These are phyloP conservation scores for Tachystola acroxantha DNA, from an alignment of 2,888 invertebrate genomes.

Conservation along the genomic window DNA sequence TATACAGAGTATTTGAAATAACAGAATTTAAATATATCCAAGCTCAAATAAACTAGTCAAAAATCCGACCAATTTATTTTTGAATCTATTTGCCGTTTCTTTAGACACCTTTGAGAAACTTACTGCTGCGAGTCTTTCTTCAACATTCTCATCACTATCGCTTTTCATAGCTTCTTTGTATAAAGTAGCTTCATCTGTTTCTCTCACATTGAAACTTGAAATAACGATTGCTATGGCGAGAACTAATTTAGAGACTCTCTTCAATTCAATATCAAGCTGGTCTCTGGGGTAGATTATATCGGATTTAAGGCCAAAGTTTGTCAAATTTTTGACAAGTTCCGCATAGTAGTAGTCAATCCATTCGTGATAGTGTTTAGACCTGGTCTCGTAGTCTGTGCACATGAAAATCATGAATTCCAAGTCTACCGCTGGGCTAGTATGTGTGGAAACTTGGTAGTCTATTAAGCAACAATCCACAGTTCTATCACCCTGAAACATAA, in stretches of 20 bases:
- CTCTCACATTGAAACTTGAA: not conserved
- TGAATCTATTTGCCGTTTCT: slow-evolving; percentile 14
- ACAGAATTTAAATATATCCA: slow-evolving; percentile 13
- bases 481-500: not conserved
- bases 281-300: slow-evolving; percentile 27
- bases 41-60: slow-evolving; percentile 25
- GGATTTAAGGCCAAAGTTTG: slow-evolving; percentile 25
- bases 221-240: not conserved
- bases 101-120: slow-evolving; percentile 9
- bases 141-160: slow-evolving; percentile 10
- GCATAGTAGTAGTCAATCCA: slow-evolving; percentile 32
- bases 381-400: slow-evolving; percentile 25
- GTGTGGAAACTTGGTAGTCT: slow-evolving; percentile 21
- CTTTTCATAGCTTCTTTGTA: not conserved
- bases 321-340: slow-evolving; percentile 16
- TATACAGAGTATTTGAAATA: too few species aligned
- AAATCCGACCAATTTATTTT: slow-evolving; percentile 21
- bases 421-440: slow-evolving; percentile 18
- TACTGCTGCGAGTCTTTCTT: not conserved
- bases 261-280: slow-evolving; percentile 29
- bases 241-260: slow-evolving; percentile 17
- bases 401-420: slow-evolving; percentile 23
- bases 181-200: not conserved
- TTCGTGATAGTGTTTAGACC: slow-evolving; percentile 23
- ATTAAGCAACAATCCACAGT: slow-evolving; percentile 9